phyloP scores from a whole-genome alignment of 1,140 invertebrate species.

The Cotesia chilonis region DNA sequence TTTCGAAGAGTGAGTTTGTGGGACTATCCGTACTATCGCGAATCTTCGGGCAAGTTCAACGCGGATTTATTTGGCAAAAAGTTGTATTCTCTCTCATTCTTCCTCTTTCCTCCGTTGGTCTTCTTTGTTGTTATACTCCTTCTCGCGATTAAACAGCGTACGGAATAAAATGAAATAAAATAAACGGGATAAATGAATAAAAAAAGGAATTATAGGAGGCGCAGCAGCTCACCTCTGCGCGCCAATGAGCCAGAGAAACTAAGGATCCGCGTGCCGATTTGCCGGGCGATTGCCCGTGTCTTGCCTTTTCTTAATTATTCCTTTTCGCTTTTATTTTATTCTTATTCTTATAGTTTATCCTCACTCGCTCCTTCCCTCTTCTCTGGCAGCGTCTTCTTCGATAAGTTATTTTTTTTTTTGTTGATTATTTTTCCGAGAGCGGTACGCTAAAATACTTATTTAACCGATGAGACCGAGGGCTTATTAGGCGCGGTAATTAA shows the following conservation, averaged over 20 bases:
- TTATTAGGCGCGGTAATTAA: too few species aligned
- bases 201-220: conserved; percentile 11
- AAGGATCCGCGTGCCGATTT: conserved; percentile 24
- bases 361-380: too few species aligned
- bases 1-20: conserved; percentile 22
- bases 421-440: too few species aligned
- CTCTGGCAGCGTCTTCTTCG: too few species aligned
- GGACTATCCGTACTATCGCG: conserved; percentile 44
- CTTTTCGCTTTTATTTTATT: conserved; percentile 19
- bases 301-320: conserved; percentile 27
- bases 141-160: background rate
- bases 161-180: background rate
- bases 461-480: too few species aligned
- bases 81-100: background rate
- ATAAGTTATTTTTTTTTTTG: too few species aligned
- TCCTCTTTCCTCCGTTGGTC: background rate
- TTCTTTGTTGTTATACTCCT: background rate
- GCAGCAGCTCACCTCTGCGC: conserved; percentile 10
- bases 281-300: conserved; percentile 22
- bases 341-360: background rate
- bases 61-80: conserved; percentile 54
- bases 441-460: too few species aligned
- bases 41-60: conserved; percentile 42
- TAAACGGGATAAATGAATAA: background rate
- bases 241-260: conserved; percentile 21